Evolutionary conservation across 2,113 vertebrate species (phyloP).

Genomic region (Leptocoma aspasia): DNA sequence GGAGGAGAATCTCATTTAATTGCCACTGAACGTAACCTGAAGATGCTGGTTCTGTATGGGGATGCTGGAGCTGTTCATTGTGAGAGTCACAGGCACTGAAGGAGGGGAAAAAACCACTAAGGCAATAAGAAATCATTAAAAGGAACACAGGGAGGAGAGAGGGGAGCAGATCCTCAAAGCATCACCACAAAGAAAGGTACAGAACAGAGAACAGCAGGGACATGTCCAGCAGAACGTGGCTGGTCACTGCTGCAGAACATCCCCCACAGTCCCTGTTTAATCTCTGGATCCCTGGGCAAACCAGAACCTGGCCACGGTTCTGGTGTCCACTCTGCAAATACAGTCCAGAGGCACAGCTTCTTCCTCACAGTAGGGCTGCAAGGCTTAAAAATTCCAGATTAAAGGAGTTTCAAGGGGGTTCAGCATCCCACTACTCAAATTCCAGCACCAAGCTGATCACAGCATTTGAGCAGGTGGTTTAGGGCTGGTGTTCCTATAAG

Average conservation of each 20-base stretch:
- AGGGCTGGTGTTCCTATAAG: neutral
- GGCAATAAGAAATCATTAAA: neutral
- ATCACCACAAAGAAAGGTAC: neutral
- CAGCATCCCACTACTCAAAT: neutral
- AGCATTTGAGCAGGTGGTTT: neutral
- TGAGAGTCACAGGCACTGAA: neutral
- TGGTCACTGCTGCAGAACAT: neutral
- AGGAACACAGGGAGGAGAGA: neutral
- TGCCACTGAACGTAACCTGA: slow-evolving; percentile 33
- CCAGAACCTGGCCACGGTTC: neutral
- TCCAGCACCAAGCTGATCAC: neutral
- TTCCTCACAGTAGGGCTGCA: neutral
- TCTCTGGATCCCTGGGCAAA: neutral
- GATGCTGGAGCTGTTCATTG: neutral
- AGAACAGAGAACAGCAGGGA: neutral
- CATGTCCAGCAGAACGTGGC: neutral
- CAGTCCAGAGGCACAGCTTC: neutral
- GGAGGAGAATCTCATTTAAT: slow-evolving; percentile 24
- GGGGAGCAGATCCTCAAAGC: neutral
- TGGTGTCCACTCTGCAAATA: neutral
- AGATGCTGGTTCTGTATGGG: neutral
- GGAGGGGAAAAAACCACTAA: neutral
- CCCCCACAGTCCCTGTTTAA: neutral
- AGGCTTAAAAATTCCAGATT: neutral
- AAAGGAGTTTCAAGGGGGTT: neutral